Percentiles rank a stretch among this genome's conserved stretches.
phyloP scores from a whole-genome alignment of 2,113 vertebrate genomes.

The Triplophysa siluroides region DNA sequence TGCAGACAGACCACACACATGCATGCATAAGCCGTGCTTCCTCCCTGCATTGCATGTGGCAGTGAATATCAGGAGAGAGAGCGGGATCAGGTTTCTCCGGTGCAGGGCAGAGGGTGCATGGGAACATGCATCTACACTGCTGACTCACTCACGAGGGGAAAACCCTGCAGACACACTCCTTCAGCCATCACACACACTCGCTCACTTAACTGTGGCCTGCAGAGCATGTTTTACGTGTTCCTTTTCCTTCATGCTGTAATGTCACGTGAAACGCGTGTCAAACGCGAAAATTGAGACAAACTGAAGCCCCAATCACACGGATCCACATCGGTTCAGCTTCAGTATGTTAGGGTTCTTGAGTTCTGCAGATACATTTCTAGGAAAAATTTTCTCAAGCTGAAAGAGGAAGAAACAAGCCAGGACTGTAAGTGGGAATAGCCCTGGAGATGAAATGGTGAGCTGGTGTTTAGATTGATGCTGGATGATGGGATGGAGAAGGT shows the following conservation, averaged over 20 bases:
- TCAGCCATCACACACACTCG: slow-evolving; percentile 13
- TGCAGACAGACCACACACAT: slow-evolving; percentile 55
- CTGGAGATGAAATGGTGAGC: slow-evolving; percentile 19
- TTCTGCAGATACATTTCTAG: background rate
- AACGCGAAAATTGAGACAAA: slow-evolving; percentile 13
- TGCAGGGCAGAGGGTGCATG: slow-evolving; percentile 60
- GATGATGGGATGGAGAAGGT: background rate
- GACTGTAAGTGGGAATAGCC: background rate
- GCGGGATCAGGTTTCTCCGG: slow-evolving; percentile 67
- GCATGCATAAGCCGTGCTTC: slow-evolving; percentile 54
- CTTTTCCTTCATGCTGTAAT: slow-evolving; percentile 1
- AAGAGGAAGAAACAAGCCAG: background rate
- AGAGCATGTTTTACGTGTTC: slow-evolving; percentile 12
- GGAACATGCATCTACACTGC: slow-evolving; percentile 66
- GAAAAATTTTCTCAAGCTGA: background rate
- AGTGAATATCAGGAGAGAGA: slow-evolving; percentile 62
- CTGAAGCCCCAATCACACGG: background rate
- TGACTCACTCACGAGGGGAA: slow-evolving; percentile 67
- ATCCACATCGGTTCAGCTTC: background rate
- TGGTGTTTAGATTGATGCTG: background rate
- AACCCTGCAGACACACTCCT: slow-evolving; percentile 52
- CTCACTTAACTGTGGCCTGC: background rate
- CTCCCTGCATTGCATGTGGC: slow-evolving; percentile 60
- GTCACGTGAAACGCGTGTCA: slow-evolving; percentile 7
- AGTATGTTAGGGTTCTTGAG: background rate